Base-by-base conservation (phyloP, 2,797 vertebrate genomes). In the Bradypodion pumilum region DNA sequence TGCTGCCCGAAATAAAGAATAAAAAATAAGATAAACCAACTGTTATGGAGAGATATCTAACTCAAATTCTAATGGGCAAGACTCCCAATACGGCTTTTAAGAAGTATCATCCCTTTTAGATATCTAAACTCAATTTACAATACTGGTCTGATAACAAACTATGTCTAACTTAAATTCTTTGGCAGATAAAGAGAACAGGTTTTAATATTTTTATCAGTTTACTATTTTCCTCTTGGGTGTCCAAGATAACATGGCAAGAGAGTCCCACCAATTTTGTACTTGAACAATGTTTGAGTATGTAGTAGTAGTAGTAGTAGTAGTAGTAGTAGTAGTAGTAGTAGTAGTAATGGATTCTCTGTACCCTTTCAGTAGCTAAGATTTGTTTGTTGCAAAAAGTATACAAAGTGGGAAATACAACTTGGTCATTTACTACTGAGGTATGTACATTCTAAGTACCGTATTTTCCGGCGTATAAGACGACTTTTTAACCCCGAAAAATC, bases 51-150 rank as follows among this genome's bases (percentile, higher is more conserved):
- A 74, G 83, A 87, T 40, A 21, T 0, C 9, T 84, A 87, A 92
- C 88, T 85, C 83, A 87, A 42, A 46, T 85, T 44, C 70, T 78
- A 75, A 84, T 23, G 88, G 60, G 87, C n/a, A 84, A n/a, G n/a
- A n/a, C n/a, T 92, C 85, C 86, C 84, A 91, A 9, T 27, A 15
- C 19, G 44, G 27, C 56, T 62, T 81, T 46, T 27, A 73, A 62
- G 42, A 56, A 56, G 9, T 56, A 56, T 7, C 52, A 56, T 56
- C 52, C 52, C 52, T 40, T 81, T 73, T 60, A 59, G 62, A 44
- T 44, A 60, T 81, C 46, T n/a, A 52, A 73, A 13, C 66, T 40
- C 32, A 29, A 69, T 80, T 56, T 80, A 56, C 8, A 68, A 52
- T n/a, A 12, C 25, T 23, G 19, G 10, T n/a, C n/a, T 16, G 44